These are phyloP conservation scores for Amphiprion ocellaris DNA, from an alignment of 2,113 vertebrate species.

Conservation along the genomic window DNA sequence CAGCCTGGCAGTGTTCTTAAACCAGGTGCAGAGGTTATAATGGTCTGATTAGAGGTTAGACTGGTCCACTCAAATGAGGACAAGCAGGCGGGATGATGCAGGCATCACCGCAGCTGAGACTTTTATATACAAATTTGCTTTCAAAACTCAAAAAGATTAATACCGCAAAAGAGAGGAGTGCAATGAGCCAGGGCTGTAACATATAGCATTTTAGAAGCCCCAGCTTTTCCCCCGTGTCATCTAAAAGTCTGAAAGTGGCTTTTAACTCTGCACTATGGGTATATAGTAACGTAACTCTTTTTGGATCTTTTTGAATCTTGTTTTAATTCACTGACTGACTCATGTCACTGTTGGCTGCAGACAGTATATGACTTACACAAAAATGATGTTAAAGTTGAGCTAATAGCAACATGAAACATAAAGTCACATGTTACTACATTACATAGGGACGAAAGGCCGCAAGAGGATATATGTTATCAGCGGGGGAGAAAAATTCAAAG, in stretches of 20 bases:
- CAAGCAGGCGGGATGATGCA: no score
- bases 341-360: no score
- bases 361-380: no score
- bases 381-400: neutral
- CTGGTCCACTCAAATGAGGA: no score
- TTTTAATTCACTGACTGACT: neutral
- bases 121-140: no score
- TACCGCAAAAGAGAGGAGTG: no score
- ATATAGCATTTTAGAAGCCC: slow-evolving; percentile 13
- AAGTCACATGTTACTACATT: neutral
- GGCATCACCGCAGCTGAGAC: no score
- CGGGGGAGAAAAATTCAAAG: neutral
- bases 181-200: no score
- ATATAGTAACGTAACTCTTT: neutral
- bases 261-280: neutral
- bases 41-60: no score
- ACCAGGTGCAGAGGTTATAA: no score
- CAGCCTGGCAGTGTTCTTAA: no score
- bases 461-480: neutral
- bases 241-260: neutral
- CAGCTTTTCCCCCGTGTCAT: slow-evolving; percentile 3
- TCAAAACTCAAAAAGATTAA: no score
- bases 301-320: neutral
- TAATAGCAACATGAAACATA: neutral
- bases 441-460: neutral